Base-by-base conservation (phyloP, 2,888 invertebrate species). In the Pheosia gnoma region DNA sequence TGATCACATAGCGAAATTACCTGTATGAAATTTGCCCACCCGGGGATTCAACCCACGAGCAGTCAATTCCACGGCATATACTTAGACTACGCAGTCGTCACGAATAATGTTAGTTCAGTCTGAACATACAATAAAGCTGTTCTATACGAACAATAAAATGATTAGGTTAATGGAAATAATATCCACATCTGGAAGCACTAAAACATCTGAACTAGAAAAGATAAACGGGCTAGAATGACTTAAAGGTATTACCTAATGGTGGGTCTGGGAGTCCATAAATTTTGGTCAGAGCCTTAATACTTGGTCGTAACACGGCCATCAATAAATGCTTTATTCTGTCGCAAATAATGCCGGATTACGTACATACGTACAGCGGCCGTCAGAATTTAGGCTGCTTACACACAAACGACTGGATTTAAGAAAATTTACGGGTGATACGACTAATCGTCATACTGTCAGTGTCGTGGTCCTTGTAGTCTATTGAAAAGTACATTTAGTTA, bases 191-290 rank as follows among this genome's bases (percentile, higher is more conserved):
- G 25, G 25, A 11, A 53, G 11, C 53, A 37, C 37, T 53, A 37
- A 53, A 38, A 53, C 53, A 37, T 53, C 53, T 53, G 53, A 38
- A 53, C 37, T 37, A 53, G 53, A 53, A 53, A 53, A 38, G 53
- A 53, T 37, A 53, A 53, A 53, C 38, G 36, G 37, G 36, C 9
- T 38, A 11, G 53, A 37, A 53, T 53, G 53, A 53, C 37, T 37
- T 53, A 53, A 53, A n/a, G 25, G 37, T 11, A 53, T 53, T 53
- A 51, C 9, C 51, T 25, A 53, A 53, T 38, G 53, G 53, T 37
- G 37, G 36, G 38, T 36, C 53, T 13, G 51, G 25, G 25, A 52
- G 10, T 37, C 53, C 37, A 53, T 53, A 53, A 53, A 53, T 53
- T 37, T 53, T 5, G 9, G 53, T 11, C 10, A 38, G 36, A 53